phyloP scores from a whole-genome alignment of 1,140 invertebrate genomes.

The Anadara kagoshimensis region DNA sequence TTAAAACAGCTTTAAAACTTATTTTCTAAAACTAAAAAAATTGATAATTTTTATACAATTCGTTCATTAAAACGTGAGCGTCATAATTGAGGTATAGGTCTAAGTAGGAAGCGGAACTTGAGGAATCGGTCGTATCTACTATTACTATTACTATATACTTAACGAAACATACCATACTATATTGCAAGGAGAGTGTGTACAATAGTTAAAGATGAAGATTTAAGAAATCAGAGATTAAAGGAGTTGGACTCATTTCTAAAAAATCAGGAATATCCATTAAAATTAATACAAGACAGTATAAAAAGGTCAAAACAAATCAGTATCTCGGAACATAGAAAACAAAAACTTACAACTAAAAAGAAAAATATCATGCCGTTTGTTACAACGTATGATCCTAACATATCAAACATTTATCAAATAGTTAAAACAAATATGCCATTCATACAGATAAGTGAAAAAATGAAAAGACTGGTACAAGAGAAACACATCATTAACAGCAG shows the following conservation, averaged over 20 bases:
- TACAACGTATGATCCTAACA: neutral
- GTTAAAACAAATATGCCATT: constrained; percentile 1
- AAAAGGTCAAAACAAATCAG: neutral
- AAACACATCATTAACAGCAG: neutral
- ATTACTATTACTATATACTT: no score
- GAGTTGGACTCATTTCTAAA: neutral
- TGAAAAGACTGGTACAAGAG: neutral
- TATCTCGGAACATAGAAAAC: neutral
- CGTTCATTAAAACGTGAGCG: no score
- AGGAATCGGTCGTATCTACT: no score
- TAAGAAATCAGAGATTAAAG: neutral
- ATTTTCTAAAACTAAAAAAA: no score
- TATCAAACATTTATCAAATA: neutral
- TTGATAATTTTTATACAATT: no score
- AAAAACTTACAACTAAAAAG: neutral
- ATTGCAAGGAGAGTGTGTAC: no score
- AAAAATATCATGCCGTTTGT: neutral
- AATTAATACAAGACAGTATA: no score
- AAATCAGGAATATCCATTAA: constrained; percentile 3
- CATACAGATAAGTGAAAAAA: neutral
- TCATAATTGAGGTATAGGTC: no score
- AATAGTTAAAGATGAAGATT: no score
- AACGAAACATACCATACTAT: neutral
- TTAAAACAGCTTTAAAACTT: no score
- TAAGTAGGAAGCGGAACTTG: no score